Percentiles rank a stretch among this genome's conserved stretches.
Evolutionary conservation across 2,113 vertebrate species (phyloP).

Genomic region (Cyrtonyx montezumae): DNA sequence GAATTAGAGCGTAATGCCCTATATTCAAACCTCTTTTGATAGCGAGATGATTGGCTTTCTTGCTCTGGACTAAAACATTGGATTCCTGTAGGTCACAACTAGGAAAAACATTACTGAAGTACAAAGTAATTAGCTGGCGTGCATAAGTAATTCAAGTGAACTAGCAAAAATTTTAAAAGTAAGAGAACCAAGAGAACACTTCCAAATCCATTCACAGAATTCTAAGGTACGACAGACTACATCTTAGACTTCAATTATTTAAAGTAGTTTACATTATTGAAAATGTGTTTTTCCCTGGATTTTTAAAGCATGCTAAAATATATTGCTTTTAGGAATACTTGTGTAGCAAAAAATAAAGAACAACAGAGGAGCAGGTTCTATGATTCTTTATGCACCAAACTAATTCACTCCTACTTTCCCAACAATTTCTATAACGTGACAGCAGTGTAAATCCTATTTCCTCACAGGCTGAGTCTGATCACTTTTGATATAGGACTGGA

Average conservation of each 20-base stretch:
- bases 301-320: not conserved
- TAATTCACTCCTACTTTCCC: not conserved
- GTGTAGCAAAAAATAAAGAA: not conserved
- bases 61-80: not conserved
- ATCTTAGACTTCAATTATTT: not conserved
- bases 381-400: not conserved
- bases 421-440: not conserved
- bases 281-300: not conserved
- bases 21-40: not conserved
- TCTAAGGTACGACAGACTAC: not conserved
- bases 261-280: not conserved
- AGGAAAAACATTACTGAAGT: not conserved
- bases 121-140: not conserved
- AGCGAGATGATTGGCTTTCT: not conserved
- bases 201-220: not conserved
- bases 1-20: not conserved
- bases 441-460: not conserved
- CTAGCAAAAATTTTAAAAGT: not conserved
- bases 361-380: not conserved
- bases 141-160: not conserved
- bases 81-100: not conserved
- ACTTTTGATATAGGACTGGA: not conserved
- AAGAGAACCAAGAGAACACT: not conserved
- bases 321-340: not conserved
- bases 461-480: not conserved